Conservation (phyloP, 2,888 invertebrate species). For the Parnassius orleans region DNA sequence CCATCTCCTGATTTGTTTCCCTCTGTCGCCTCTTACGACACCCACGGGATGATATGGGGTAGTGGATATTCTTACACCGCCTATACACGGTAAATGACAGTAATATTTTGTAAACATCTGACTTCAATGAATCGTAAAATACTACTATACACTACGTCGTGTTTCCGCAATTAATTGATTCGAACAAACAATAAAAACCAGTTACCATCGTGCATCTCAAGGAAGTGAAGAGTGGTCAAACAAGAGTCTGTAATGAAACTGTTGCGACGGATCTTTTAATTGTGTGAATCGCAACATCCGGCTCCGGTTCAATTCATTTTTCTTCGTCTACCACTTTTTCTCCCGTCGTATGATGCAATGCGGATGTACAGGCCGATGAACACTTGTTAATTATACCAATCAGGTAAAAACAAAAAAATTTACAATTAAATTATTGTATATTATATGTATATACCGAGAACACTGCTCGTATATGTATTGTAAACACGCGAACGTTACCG, state of each 20-base stretch:
- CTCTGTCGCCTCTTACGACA: too few species aligned
- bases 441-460: neutral
- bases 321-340: slow-evolving; percentile 64
- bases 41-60: too few species aligned
- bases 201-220: slow-evolving; percentile 61
- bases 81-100: too few species aligned
- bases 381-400: slow-evolving; percentile 17
- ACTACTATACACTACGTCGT: neutral
- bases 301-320: slow-evolving; percentile 70
- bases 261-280: slow-evolving; percentile 48
- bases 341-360: slow-evolving; percentile 66
- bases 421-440: slow-evolving; percentile 8
- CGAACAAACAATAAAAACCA: slow-evolving; percentile 42
- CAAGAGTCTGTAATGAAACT: slow-evolving; percentile 39
- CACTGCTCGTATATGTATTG: too few species aligned
- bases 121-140: too few species aligned
- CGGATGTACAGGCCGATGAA: slow-evolving; percentile 50
- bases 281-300: slow-evolving; percentile 74
- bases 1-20: too few species aligned
- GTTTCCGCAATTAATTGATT: neutral
- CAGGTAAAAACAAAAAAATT: slow-evolving; percentile 5
- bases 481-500: too few species aligned
- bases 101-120: too few species aligned
- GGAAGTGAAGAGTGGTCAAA: slow-evolving; percentile 55
- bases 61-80: too few species aligned